Conservation (phyloP, 2,113 vertebrate species). For the Melanerpes aurifrons region DNA sequence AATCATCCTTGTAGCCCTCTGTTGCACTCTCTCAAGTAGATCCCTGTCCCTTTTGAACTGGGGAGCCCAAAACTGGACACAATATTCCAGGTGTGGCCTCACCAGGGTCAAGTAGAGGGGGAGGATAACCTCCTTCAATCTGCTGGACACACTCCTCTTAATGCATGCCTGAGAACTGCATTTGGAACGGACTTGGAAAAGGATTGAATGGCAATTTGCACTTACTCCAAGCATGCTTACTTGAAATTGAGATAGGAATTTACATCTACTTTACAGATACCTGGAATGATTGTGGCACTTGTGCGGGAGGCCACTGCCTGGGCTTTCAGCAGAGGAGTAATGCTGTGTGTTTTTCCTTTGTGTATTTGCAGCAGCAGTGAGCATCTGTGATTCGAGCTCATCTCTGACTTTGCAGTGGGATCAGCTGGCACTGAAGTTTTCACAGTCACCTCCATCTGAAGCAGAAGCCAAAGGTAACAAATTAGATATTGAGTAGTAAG, state of each 20-base stretch:
- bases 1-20: too few relatives aligned
- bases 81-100: too few relatives aligned
- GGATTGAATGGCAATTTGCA: accelerated
- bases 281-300: neutral
- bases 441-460: neutral
- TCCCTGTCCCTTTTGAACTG: too few relatives aligned
- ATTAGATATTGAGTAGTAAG: too few relatives aligned
- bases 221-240: neutral
- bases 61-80: too few relatives aligned
- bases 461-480: neutral
- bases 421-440: neutral
- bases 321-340: neutral
- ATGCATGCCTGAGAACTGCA: neutral
- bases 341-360: accelerated
- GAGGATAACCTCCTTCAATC: too few relatives aligned
- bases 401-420: neutral
- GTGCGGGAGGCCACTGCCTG: neutral
- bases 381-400: neutral
- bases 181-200: neutral
- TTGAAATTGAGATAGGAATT: neutral
- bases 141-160: too few relatives aligned
- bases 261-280: neutral
- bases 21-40: too few relatives aligned
- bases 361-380: neutral
- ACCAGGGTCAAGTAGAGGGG: too few relatives aligned